Evolutionary conservation across 2,113 vertebrate species (phyloP).

Genomic region (Myotis yumanensis): DNA sequence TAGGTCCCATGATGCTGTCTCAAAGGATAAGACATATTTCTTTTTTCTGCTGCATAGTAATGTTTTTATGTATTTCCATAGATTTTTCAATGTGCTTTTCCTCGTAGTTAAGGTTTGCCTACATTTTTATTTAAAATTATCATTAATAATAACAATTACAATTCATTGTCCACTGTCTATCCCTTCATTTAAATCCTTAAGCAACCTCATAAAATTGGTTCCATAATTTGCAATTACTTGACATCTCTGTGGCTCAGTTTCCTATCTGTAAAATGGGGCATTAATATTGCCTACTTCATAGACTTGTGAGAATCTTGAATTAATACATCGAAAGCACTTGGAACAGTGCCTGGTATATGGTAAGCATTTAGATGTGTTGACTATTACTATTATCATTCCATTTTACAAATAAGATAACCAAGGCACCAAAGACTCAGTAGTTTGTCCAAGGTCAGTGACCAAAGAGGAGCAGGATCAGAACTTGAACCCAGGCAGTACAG

Average conservation of each 20-base stretch:
- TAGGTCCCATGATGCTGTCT: too few relatives aligned
- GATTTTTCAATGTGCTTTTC: not conserved
- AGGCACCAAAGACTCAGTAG: not conserved
- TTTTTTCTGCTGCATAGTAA: not conserved
- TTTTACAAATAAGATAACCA: not conserved
- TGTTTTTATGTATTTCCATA: constrained; percentile 4
- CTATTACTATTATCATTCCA: not conserved
- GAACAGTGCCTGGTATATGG: not conserved
- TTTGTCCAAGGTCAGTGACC: not conserved
- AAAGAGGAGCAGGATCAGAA: not conserved
- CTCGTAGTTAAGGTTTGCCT: not conserved
- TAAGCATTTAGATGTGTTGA: not conserved
- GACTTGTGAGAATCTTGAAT: not conserved
- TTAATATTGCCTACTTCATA: not conserved
- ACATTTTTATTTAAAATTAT: not conserved
- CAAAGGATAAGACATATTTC: too few relatives aligned
- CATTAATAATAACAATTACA: not conserved
- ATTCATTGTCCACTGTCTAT: not conserved
- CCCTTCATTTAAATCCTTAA: constrained; percentile 6
- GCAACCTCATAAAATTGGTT: not conserved
- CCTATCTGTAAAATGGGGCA: not conserved
- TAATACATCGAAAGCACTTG: not conserved
- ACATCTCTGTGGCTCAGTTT: not conserved
- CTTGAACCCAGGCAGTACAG: not conserved
- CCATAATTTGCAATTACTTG: not conserved